Percentiles rank a stretch among this genome's conserved stretches.
These are phyloP conservation scores for Zele albiditarsus DNA, from an alignment of 2,888 invertebrate species.

Conservation along the genomic window DNA sequence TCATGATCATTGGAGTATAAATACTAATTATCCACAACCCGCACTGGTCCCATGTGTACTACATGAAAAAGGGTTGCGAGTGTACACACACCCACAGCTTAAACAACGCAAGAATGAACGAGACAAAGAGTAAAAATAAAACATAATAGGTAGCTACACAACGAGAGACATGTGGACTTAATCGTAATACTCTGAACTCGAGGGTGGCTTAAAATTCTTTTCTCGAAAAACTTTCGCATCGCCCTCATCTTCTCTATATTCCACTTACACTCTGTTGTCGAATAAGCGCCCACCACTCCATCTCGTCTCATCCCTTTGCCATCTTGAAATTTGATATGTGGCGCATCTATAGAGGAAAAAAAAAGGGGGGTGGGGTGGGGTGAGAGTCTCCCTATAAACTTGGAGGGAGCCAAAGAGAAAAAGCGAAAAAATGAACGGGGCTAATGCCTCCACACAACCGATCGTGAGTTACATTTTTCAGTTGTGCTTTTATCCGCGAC, in stretches of 20 bases:
- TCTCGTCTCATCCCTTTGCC: constrained; percentile 12
- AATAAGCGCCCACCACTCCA: background rate
- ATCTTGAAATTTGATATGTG: constrained; percentile 48
- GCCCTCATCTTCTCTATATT: constrained; percentile 3
- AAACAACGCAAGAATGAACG: background rate
- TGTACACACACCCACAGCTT: background rate
- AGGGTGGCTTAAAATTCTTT: constrained; percentile 43
- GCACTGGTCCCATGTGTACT: constrained; percentile 22
- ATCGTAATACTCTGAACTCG: constrained; percentile 7
- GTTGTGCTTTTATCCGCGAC: constrained; percentile 47
- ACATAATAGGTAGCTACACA: background rate
- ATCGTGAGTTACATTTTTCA: constrained; percentile 50
- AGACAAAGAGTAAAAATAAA: constrained; percentile 7
- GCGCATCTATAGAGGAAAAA: constrained; percentile 19
- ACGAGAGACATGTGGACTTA: constrained; percentile 22
- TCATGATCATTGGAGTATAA: constrained; percentile 56
- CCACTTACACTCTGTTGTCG: background rate
- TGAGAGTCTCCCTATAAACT: background rate
- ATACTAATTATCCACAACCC: constrained; percentile 63
- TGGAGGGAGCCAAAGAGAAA: background rate
- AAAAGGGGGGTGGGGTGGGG: background rate
- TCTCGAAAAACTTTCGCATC: constrained; percentile 19
- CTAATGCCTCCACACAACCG: constrained; percentile 33
- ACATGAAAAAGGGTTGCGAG: background rate
- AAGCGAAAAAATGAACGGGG: constrained; percentile 26